Percentiles rank a stretch among this genome's conserved stretches.
Conservation (phyloP, 2,888 invertebrate species). For the Diarsia brunnea region DNA sequence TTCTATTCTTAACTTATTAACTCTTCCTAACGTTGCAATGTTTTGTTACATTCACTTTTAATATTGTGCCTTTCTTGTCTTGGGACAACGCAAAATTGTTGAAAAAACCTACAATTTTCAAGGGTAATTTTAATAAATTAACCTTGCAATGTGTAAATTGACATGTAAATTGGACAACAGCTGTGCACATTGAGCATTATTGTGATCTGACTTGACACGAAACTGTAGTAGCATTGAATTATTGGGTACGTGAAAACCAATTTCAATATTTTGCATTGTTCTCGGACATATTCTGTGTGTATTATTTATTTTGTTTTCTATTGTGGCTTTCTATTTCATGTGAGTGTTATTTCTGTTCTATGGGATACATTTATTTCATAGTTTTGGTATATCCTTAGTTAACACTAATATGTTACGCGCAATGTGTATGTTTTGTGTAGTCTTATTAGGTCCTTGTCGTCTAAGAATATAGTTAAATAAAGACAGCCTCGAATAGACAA, state of each 20-base stretch:
- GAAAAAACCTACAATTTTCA: neutral
- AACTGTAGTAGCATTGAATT: constrained; percentile 12
- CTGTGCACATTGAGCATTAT: constrained; percentile 11
- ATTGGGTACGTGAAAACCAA: neutral
- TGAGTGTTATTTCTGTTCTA: neutral
- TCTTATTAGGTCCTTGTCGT: neutral
- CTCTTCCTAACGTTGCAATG: neutral
- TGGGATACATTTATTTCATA: neutral
- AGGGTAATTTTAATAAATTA: neutral
- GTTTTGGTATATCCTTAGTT: neutral
- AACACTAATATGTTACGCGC: neutral
- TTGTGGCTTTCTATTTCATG: constrained; percentile 4
- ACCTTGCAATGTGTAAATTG: neutral
- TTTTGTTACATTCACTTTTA: constrained; percentile 41
- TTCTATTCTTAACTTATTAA: neutral
- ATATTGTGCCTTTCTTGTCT: neutral
- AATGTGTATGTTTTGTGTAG: neutral
- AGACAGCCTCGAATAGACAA: constrained; percentile 39
- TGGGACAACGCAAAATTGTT: constrained; percentile 15
- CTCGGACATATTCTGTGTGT: neutral
- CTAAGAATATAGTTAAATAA: constrained; percentile 25
- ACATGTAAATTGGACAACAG: constrained; percentile 27
- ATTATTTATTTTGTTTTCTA: constrained; percentile 3
- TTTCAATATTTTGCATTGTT: constrained; percentile 29
- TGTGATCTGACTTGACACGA: neutral